phyloP scores from a whole-genome alignment of 2,888 invertebrate species.

The Spialia ferax region DNA sequence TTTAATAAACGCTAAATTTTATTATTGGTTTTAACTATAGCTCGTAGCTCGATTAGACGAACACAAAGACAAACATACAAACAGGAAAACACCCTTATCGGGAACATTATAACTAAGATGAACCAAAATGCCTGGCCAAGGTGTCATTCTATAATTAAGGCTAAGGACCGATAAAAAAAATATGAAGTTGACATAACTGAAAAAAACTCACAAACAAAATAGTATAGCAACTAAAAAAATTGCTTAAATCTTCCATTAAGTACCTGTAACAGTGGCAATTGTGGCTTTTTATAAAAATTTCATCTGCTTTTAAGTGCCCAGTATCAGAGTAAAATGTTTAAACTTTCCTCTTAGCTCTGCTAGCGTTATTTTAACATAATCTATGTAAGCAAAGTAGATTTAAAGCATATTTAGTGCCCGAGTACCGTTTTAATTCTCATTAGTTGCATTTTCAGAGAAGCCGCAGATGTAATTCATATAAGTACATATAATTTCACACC shows the following conservation, averaged over 20 bases:
- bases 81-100: no score
- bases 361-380: slow-evolving; percentile 29
- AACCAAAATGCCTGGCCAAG: no score
- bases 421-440: slow-evolving; percentile 39
- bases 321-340: slow-evolving; percentile 14
- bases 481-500: slow-evolving; percentile 48
- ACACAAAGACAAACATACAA: no score
- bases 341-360: slow-evolving; percentile 30
- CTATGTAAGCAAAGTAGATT: slow-evolving; percentile 38
- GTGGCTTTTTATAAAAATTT: no score
- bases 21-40: not conserved
- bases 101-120: no score
- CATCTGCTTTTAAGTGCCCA: not conserved
- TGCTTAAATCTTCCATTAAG: no score
- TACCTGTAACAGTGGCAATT: no score
- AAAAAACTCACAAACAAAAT: no score
- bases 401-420: slow-evolving; percentile 35
- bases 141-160: no score
- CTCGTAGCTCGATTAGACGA: not conserved
- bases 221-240: no score
- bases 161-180: no score
- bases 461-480: slow-evolving; percentile 42
- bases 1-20: slow-evolving; percentile 40
- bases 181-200: no score
- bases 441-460: slow-evolving; percentile 38